phyloP scores from a whole-genome alignment of 2,888 invertebrate species.

The Lagria hirta region DNA sequence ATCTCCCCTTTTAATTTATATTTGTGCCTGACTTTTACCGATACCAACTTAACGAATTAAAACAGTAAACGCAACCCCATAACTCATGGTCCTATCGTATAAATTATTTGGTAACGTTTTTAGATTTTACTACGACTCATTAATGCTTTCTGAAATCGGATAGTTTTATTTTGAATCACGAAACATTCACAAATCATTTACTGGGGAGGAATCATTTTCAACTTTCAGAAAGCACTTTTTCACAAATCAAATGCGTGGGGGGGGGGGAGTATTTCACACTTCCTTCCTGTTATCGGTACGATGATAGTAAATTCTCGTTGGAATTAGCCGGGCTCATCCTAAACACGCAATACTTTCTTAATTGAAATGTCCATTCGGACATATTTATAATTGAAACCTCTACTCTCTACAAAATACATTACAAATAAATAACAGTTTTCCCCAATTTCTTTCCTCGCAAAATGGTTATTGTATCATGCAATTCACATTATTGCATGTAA shows the following conservation, averaged over 20 bases:
- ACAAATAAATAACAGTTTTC: slow-evolving; percentile 42
- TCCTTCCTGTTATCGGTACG: slow-evolving; percentile 9
- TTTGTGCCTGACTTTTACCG: slow-evolving; percentile 42
- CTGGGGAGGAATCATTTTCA: slow-evolving; percentile 3
- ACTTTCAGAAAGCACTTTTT: slow-evolving; percentile 4
- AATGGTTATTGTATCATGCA: slow-evolving; percentile 25
- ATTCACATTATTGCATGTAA: no score
- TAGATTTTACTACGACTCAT: slow-evolving; percentile 36
- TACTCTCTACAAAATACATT: slow-evolving; percentile 40
- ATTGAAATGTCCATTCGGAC: slow-evolving; percentile 50
- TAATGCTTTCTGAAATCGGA: slow-evolving; percentile 28
- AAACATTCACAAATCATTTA: slow-evolving; percentile 20
- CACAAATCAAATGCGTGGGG: no score
- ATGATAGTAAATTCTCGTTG: slow-evolving; percentile 16
- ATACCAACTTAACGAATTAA: slow-evolving; percentile 43
- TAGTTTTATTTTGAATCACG: slow-evolving; percentile 16
- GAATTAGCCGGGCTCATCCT: slow-evolving; percentile 28
- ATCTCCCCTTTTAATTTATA: slow-evolving; percentile 38
- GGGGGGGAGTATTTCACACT: slow-evolving; percentile 18
- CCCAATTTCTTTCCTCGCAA: slow-evolving; percentile 34
- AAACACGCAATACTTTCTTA: slow-evolving; percentile 46
- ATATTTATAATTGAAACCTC: slow-evolving; percentile 50
- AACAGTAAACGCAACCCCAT: slow-evolving; percentile 42
- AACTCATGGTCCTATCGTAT: slow-evolving; percentile 39
- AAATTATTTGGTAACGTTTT: slow-evolving; percentile 40